Base-by-base conservation (phyloP, 2,113 vertebrate species). In the Cyprinodon brontotheroides region DNA sequence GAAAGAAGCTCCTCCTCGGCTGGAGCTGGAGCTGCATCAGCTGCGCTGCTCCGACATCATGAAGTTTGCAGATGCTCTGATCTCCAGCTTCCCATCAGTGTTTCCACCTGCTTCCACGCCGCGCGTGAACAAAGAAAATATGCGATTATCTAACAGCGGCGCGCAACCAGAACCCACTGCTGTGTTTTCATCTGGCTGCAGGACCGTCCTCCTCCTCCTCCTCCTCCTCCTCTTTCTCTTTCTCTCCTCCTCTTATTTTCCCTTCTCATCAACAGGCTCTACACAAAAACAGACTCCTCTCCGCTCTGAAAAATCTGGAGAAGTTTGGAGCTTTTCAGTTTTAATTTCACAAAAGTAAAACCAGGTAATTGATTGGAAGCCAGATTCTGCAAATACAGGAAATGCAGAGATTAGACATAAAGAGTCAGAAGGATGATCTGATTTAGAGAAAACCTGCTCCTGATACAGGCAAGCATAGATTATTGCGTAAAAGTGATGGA, bases 151-250 rank as follows among this genome's bases (percentile, higher is more conserved):
- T 77, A 74, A 82, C 70, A n/a, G 38, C 62, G 41, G 61, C 61
- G 78, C 36, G 72, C 85, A 85, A 78, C 64, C 41, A 70, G 85
- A 84, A 79, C 74, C 83, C 71, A 72, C 82, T 20, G 75, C 74
- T 80, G 82, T 57, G 0, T 77, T 67, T 84, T 84, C 79, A 80
- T 86, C 86, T 85, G 81, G 70, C 76, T 81, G 37, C 73, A 80
- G 79, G 69, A 83, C 72, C 63, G 1, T 68, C 68, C 80, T 80
- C 78, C 73, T 66, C 67, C 13, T 47, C 61, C 47, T 11, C 39
- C 40, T 3, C 47, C 29, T 10, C 72, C 63, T 20, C 40, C 65
- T 45, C 61, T 73, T 65, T 62, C 71, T 62, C 70, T 60, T 64
- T 41, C 14, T 63, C 38, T 61, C 70, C 70, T 45, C 48, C 60